Evolutionary conservation across 2,113 vertebrate genomes (phyloP).

Genomic region (Phaethornis superciliosus): DNA sequence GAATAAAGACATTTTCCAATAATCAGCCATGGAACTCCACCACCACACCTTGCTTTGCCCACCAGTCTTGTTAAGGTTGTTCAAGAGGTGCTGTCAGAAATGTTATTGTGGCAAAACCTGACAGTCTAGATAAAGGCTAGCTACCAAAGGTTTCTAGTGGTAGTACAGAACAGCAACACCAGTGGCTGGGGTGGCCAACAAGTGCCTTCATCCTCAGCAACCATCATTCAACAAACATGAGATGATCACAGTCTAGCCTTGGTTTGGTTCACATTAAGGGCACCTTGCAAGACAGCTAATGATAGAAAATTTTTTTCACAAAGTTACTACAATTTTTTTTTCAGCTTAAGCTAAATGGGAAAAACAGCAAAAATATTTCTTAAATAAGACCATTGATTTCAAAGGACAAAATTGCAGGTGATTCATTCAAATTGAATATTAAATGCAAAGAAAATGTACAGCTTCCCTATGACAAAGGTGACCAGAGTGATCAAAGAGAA

Average conservation of each 20-base stretch:
- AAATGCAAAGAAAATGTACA: not conserved
- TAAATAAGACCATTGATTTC: not conserved
- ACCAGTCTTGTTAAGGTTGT: not conserved
- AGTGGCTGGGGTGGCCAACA: not conserved
- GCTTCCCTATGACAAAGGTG: not conserved
- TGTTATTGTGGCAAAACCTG: not conserved
- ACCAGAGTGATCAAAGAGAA: not conserved
- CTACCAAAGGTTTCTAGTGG: not conserved
- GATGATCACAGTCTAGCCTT: not conserved
- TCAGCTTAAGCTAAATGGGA: not conserved
- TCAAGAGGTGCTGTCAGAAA: not conserved
- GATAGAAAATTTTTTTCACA: not conserved
- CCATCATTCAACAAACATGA: not conserved
- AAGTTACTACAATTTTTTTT: not conserved
- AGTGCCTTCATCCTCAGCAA: not conserved
- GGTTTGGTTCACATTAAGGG: not conserved
- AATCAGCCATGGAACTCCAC: not conserved
- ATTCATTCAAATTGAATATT: not conserved
- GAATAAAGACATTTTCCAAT: not conserved
- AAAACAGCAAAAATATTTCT: not conserved
- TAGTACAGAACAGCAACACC: not conserved
- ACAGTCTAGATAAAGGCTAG: not conserved
- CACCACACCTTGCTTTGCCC: not conserved
- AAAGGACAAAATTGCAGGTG: not conserved
- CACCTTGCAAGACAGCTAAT: not conserved